These are phyloP conservation scores for Corticium candelabrum DNA, from an alignment of 37 sponge, comb jelly and placozoan genomes.

Conservation along the genomic window DNA sequence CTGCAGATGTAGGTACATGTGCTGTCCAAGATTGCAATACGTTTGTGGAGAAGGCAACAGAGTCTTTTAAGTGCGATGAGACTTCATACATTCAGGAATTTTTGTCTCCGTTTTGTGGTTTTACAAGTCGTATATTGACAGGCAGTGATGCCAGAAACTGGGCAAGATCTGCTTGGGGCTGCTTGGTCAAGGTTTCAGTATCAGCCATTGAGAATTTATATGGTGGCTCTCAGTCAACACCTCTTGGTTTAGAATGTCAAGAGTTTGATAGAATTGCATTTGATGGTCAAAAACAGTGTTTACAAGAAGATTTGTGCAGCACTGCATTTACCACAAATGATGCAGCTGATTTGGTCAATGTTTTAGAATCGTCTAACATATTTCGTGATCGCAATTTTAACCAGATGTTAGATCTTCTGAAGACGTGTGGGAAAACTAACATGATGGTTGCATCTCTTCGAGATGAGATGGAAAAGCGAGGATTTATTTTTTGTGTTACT, in stretches of 20 bases:
- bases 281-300: neutral
- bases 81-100: neutral
- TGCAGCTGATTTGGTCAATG: neutral
- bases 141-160: neutral
- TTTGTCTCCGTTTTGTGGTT: neutral
- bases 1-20: neutral
- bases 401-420: neutral
- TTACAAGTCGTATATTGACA: neutral
- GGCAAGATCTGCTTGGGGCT: neutral
- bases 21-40: neutral
- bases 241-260: neutral
- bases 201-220: neutral
- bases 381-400: neutral
- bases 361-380: neutral
- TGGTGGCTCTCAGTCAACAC: neutral
- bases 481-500: neutral
- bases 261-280: neutral
- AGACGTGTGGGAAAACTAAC: neutral
- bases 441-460: neutral
- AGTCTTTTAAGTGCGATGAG: neutral
- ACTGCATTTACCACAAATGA: neutral
- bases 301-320: neutral
- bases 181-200: neutral
- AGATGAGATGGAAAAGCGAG: neutral
- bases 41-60: neutral